A percentile compares a stretch with the other conserved stretches of the same genome.
These are phyloP conservation scores for Euproctis similis DNA, from an alignment of 2,888 invertebrate species.

Conservation along the genomic window DNA sequence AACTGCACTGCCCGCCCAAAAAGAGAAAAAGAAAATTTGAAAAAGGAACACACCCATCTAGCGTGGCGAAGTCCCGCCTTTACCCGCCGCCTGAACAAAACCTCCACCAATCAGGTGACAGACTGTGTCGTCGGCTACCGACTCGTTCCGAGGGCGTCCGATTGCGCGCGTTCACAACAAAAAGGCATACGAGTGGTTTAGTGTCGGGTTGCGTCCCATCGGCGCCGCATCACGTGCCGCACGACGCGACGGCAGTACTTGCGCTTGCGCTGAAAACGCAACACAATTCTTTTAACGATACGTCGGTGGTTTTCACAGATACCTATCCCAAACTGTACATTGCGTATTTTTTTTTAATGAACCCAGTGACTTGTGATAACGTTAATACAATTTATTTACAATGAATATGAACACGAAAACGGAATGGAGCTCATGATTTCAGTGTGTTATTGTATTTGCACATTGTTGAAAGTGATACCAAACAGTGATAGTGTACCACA, in stretches of 20 bases:
- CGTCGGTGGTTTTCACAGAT: too few relatives aligned
- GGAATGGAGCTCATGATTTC: constrained; percentile 70
- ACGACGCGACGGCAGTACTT: constrained; percentile 36
- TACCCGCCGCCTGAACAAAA: constrained; percentile 41
- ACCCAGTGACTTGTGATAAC: constrained; percentile 57
- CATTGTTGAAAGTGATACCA: constrained; percentile 63
- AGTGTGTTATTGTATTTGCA: constrained; percentile 61
- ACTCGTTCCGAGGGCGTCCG: constrained; percentile 54
- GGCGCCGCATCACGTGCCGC: constrained; percentile 68
- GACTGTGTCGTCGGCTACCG: constrained; percentile 36
- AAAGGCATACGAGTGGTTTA: constrained; percentile 73
- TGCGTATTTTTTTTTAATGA: constrained; percentile 13
- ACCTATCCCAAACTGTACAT: constrained; percentile 18
- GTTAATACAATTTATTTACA: constrained; percentile 27
- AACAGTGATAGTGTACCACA: constrained; percentile 70
- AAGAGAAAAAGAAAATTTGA: constrained; percentile 72
- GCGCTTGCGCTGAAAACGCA: constrained; percentile 61
- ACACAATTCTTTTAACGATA: constrained; percentile 47
- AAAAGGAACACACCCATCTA: constrained; percentile 71
- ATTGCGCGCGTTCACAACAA: constrained; percentile 66
- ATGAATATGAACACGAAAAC: constrained; percentile 59
- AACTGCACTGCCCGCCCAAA: constrained; percentile 64
- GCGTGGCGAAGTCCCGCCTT: constrained; percentile 42
- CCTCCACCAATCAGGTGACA: constrained; percentile 37
- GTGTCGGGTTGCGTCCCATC: constrained; percentile 76